Percentiles rank a stretch among this genome's conserved stretches.
Evolutionary conservation across 2,113 vertebrate genomes (phyloP).

Genomic region (Solenodon paradoxus): DNA sequence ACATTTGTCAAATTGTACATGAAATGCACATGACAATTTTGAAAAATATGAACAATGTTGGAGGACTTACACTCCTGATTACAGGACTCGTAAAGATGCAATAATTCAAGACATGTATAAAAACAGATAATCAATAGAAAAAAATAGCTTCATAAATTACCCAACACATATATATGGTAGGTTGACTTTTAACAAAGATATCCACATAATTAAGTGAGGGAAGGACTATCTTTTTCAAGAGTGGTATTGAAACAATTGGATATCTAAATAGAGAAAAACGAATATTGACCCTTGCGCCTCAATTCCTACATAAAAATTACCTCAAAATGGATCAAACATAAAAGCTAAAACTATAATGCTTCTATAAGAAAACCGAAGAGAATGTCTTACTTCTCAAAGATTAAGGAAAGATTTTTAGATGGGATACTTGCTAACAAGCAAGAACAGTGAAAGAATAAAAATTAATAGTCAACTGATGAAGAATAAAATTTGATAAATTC

Average conservation of each 20-base stretch:
- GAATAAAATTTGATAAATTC: too few species aligned
- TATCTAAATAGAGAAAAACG: neutral
- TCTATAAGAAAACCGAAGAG: neutral
- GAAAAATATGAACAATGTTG: slow-evolving; percentile 1
- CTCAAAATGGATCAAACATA: neutral
- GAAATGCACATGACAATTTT: neutral
- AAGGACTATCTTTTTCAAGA: neutral
- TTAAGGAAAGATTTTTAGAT: neutral
- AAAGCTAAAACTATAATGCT: neutral
- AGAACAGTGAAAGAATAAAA: slow-evolving; percentile 1
- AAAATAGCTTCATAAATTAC: slow-evolving; percentile 13
- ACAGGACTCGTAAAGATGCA: neutral
- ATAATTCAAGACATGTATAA: neutral
- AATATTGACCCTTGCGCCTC: neutral
- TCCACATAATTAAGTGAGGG: neutral
- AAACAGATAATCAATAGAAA: neutral
- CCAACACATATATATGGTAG: neutral
- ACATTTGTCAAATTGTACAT: too few species aligned
- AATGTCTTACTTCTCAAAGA: neutral
- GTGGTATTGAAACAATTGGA: neutral
- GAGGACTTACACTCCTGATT: neutral
- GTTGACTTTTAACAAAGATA: neutral
- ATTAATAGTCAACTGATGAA: neutral
- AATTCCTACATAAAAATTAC: slow-evolving; percentile 3
- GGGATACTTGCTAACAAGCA: neutral